Evolutionary conservation across 2,888 invertebrate genomes (phyloP).

Genomic region (Ectropis crepuscularia): DNA sequence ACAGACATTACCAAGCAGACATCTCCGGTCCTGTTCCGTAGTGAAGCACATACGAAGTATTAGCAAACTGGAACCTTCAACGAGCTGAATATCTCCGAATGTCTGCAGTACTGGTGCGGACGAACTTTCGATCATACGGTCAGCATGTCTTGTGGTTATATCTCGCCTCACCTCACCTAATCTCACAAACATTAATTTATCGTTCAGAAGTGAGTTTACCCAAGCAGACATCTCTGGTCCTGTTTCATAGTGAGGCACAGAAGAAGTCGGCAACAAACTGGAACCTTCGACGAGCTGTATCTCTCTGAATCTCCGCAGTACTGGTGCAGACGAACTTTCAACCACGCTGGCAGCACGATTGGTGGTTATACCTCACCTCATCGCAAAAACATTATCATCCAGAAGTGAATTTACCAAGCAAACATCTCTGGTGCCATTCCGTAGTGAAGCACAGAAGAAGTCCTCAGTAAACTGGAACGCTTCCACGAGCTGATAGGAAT

Average conservation of each 20-base stretch:
- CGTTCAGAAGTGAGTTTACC: constrained; percentile 48
- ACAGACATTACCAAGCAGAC: too few species aligned
- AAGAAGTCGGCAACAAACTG: constrained; percentile 76
- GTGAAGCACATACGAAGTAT: constrained; percentile 77
- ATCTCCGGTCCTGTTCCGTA: constrained; percentile 75
- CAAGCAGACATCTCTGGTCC: constrained; percentile 75
- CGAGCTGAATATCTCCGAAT: constrained; percentile 77
- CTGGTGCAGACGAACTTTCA: constrained; percentile 71
- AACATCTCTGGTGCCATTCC: constrained; percentile 75
- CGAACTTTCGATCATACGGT: constrained; percentile 72
- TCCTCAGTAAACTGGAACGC: constrained; percentile 74
- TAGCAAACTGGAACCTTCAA: constrained; percentile 73
- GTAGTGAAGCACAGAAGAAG: constrained; percentile 77
- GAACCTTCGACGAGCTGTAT: constrained; percentile 76
- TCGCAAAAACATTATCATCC: background rate
- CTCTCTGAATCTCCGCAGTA: constrained; percentile 76
- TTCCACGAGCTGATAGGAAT: constrained; percentile 76
- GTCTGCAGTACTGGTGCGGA: constrained; percentile 67
- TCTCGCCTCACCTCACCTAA: too few species aligned
- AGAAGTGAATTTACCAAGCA: constrained; percentile 61
- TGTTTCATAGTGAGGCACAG: constrained; percentile 76
- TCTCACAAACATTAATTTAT: too few species aligned
- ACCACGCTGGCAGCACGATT: constrained; percentile 62
- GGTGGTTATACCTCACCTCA: constrained; percentile 50
- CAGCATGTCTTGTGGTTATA: constrained; percentile 66